Percentiles rank a stretch among this genome's conserved stretches.
Conservation (phyloP, 2,797 vertebrate genomes). For the Pyrrhura leucotis region DNA sequence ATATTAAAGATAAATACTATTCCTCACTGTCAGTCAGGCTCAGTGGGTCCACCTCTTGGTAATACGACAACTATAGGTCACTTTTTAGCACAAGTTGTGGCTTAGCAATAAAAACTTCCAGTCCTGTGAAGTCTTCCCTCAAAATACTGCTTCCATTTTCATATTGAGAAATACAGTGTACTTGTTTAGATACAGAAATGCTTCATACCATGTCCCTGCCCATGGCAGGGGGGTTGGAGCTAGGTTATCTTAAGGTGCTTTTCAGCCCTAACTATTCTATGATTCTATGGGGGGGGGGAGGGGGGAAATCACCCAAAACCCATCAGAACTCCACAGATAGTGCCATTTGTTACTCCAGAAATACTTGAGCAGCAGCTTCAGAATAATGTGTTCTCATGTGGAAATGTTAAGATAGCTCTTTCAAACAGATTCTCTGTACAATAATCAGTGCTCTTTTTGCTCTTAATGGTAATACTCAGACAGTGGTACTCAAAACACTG, state of each 20-base stretch:
- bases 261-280: too few species aligned
- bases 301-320: not conserved
- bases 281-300: not conserved
- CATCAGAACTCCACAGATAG: not conserved
- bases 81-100: not conserved
- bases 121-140: not conserved
- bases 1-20: not conserved
- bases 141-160: not conserved
- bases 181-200: not conserved
- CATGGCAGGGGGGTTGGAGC: too few species aligned
- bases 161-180: not conserved
- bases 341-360: not conserved
- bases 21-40: conserved; percentile 34
- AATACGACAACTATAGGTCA: conserved; percentile 9
- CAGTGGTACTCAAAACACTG: not conserved
- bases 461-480: conserved; percentile 33
- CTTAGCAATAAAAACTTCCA: not conserved
- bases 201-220: rapidly evolving
- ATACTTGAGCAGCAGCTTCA: not conserved
- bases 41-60: conserved; percentile 74
- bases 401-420: not conserved
- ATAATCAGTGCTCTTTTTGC: not conserved
- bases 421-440: not conserved
- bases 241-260: too few species aligned
- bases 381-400: conserved; percentile 12